These are phyloP conservation scores for Hyperoplus lanceolatus DNA, from an alignment of 2,797 vertebrate genomes.

Conservation along the genomic window DNA sequence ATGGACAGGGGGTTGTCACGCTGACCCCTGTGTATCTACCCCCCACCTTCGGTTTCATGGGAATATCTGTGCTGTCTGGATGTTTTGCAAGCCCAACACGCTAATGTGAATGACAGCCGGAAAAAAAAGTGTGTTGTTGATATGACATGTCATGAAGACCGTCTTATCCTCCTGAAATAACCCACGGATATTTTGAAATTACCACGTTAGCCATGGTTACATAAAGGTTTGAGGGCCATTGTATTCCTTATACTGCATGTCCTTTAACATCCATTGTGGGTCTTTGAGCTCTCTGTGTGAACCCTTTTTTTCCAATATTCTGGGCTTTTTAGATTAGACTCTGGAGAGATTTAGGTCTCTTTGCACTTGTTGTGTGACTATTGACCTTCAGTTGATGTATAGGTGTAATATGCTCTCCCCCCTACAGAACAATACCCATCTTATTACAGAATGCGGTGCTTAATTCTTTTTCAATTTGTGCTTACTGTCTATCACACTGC, in stretches of 20 bases:
- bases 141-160: conserved; percentile 9
- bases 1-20: conserved; percentile 39
- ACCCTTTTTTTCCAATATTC: conserved; percentile 39
- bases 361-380: conserved; percentile 38
- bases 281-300: conserved; percentile 65
- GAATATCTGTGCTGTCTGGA: conserved; percentile 18
- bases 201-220: conserved; percentile 54
- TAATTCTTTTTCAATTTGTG: conserved; percentile 49
- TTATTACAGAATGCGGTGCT: conserved; percentile 44
- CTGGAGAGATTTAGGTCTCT: conserved; percentile 56
- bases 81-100: conserved; percentile 15
- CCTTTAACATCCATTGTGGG: conserved; percentile 52
- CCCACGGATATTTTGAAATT: conserved; percentile 48
- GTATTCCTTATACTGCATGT: conserved; percentile 46
- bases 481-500: conserved; percentile 43
- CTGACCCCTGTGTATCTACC: conserved; percentile 42
- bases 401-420: conserved; percentile 46
- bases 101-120: conserved; percentile 21
- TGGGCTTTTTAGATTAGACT: conserved; percentile 65
- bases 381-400: conserved; percentile 66
- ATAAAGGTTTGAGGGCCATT: conserved; percentile 57
- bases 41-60: conserved; percentile 41
- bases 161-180: conserved; percentile 56
- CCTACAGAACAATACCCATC: conserved; percentile 35
- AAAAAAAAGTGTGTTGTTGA: neutral